Base-by-base conservation (phyloP, 2,888 invertebrate species). In the Agrotis segetum region DNA sequence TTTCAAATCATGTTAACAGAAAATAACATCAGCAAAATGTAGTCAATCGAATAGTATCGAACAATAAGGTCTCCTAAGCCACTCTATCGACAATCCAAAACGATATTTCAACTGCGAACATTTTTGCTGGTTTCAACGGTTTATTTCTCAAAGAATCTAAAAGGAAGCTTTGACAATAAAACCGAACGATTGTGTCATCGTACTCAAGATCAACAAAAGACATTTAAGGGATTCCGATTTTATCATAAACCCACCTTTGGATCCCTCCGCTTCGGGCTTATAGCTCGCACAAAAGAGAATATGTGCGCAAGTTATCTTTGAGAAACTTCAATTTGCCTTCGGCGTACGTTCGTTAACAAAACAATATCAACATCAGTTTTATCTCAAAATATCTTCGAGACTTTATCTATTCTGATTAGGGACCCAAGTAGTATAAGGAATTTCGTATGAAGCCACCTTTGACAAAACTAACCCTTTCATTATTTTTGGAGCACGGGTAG, bases 161-260 rank as follows among this genome's bases (percentile, higher is more conserved):
- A 61, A 59, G 59, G 67, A 73, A 73, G 82, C 77, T 82, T 77
- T 77, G 68, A 68, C 70, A 80, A 82, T 82, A 79, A 81, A 79
- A 74, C 63, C 66, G 67, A 79, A 82, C 82, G 67, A 71, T 71
- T 79, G 52, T 70, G 71, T 76, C 84, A 82, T 83, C 65, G 71
- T 79, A 70, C 67, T 80, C 71, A 68, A 74, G 61, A 78, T 83
- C 78, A 74, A 74, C 73, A 83, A 82, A 82, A 85, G 71, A 76
- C 76, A 80, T 77, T 82, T 83, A 80, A 78, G 68, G 65, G 80
- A 81, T 85, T 81, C 71, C 49, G 65, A 78, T 83, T 83, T 81
- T 78, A 81, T 72, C 76, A 85, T 85, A 79, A 79, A 71, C 66
- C 72, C 60, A 85, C 85, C 79, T 83, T 70, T 52, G 62, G 65